Base-by-base conservation (phyloP, 2,888 invertebrate species). In the Macrophya alboannulata region DNA sequence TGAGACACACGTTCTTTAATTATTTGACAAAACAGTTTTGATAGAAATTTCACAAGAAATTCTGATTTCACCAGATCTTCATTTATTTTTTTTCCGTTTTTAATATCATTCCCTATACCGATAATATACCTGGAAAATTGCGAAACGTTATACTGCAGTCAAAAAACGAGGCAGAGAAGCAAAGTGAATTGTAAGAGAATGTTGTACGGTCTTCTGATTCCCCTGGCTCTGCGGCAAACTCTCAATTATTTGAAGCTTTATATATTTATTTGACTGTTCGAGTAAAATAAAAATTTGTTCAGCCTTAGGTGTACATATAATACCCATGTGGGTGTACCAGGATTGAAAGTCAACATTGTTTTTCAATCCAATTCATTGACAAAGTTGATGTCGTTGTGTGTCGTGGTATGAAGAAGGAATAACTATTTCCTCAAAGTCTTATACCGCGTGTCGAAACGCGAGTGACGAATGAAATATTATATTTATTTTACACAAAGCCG, bases 281-380 rank as follows among this genome's bases (percentile, higher is more conserved):
- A 55, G 17, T 10, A 17, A 77, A 17, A 21, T 43, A 31, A 43
- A 31, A 55, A 51, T 77, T 31, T 55, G 55, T 55, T 51, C 43
- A 77, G 55, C 45, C 31, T 5, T 74, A 21, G n/a, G 72, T 48
- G 21, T 45, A 45, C 71, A 55, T 31, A 55, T 17, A 37, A 51
- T 55, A 77, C 51, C 55, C 51, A 77, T 77, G 77, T 31, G 48
- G 74, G 43, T 43, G 25, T 25, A 74, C 17, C 25, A 9, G 1
- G 77, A 77, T 77, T 51, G 77, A 77, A 77, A 37, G 51, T 77
- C 51, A 17, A 74, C 43, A 45, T 74, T 21, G n/a, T 48, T 74
- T 45, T 48, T 45, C 68, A 68, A 74, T 74, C 45, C 43, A 74
- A 45, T 74, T 74, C 21, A 45, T 43, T 9, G 12, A 21, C 1